Evolutionary conservation across 2,888 invertebrate genomes (phyloP).

Genomic region (Mesorhabditis belari): DNA sequence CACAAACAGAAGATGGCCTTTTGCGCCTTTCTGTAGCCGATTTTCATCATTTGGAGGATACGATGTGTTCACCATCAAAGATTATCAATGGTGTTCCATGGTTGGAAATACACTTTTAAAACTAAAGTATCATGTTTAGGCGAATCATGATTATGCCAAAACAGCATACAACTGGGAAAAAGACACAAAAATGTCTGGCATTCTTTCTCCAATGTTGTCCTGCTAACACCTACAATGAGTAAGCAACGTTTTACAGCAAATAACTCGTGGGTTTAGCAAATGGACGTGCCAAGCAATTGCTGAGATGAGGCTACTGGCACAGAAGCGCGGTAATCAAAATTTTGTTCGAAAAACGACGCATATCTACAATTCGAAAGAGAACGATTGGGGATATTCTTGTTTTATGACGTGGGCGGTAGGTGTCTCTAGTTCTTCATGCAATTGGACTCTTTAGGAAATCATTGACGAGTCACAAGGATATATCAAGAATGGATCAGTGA

Average conservation of each 20-base stretch:
- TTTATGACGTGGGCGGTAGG: conserved; percentile 76
- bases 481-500: conserved; percentile 79
- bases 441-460: conserved; percentile 62
- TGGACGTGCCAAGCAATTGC: conserved; percentile 98
- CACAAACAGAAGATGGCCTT: conserved; percentile 65
- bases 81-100: conserved; percentile 92
- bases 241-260: conserved; percentile 17
- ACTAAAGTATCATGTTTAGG: conserved; percentile 18
- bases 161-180: conserved; percentile 53
- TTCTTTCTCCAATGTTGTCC: conserved; percentile 85
- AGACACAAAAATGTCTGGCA: conserved; percentile 56
- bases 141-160: conserved; percentile 54
- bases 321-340: conserved; percentile 73
- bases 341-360: conserved; percentile 70
- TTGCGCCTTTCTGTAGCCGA: conserved; percentile 81
- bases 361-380: conserved; percentile 86
- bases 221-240: conserved; percentile 80
- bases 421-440: neutral
- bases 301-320: conserved; percentile 79
- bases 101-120: conserved; percentile 55
- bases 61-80: conserved; percentile 77
- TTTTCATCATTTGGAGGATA: conserved; percentile 77
- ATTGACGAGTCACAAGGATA: conserved; percentile 84
- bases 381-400: conserved; percentile 90
- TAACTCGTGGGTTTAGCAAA: conserved; percentile 58